Percentiles rank a stretch among this genome's conserved stretches.
Conservation (phyloP, 2,797 vertebrate species). For the Sitta carolinensis region DNA sequence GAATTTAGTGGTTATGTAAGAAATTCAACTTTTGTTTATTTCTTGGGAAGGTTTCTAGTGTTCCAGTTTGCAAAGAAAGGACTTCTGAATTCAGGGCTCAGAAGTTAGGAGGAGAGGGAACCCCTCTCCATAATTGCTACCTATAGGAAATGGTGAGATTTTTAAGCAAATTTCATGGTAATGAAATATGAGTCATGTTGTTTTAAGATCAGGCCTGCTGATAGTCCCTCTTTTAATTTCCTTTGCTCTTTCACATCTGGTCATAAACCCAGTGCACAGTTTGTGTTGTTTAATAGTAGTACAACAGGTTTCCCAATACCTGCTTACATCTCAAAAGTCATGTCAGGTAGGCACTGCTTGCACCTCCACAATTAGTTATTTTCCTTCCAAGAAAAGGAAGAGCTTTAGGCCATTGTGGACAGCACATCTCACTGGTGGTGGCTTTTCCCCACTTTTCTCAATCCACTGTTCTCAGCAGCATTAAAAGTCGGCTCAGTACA, state of each 20-base stretch:
- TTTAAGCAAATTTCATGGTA: conserved; percentile 44
- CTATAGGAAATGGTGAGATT: neutral
- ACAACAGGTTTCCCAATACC: neutral
- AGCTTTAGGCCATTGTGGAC: neutral
- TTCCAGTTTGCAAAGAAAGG: neutral
- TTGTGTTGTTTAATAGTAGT: neutral
- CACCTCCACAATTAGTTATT: neutral
- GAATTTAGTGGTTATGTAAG: neutral
- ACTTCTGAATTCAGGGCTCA: neutral
- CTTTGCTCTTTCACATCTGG: neutral
- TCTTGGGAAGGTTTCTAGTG: neutral
- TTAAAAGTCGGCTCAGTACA: neutral
- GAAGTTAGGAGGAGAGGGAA: neutral
- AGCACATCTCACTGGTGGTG: neutral
- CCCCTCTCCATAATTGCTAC: neutral
- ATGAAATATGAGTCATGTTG: conserved; percentile 20
- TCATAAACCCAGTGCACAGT: neutral
- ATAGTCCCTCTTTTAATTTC: neutral
- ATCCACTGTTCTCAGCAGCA: neutral
- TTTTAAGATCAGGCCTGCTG: conserved; percentile 6
- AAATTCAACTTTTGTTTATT: neutral
- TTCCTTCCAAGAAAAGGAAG: neutral
- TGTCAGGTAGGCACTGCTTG: neutral
- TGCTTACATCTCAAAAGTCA: neutral
- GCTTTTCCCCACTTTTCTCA: neutral